Evolutionary conservation across 2,797 vertebrate species (phyloP).

Genomic region (Lateolabrax maculatus): DNA sequence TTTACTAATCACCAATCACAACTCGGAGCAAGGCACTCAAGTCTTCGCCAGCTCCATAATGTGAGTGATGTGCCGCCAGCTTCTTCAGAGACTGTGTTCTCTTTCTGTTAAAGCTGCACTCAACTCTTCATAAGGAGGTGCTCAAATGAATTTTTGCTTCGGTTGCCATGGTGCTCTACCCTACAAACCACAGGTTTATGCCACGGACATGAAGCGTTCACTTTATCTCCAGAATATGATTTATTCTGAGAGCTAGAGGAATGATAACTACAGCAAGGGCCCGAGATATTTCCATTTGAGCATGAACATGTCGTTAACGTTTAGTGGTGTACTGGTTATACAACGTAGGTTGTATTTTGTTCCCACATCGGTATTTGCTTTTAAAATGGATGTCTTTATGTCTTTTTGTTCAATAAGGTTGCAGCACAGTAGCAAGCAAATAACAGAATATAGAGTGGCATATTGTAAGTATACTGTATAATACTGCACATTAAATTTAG

Average conservation of each 20-base stretch:
- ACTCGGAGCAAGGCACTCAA: conserved; percentile 64
- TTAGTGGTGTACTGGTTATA: background rate
- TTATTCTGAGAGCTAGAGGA: conserved; percentile 26
- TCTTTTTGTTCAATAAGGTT: background rate
- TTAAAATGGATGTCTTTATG: background rate
- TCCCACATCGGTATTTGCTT: background rate
- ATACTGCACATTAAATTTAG: background rate
- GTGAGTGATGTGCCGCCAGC: conserved; percentile 72
- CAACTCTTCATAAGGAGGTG: conserved; percentile 59
- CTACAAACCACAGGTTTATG: conserved; percentile 42
- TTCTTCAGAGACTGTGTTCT: conserved; percentile 50
- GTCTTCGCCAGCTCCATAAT: conserved; percentile 63
- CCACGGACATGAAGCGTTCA: conserved; percentile 28
- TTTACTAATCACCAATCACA: conserved; percentile 81
- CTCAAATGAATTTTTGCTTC: conserved; percentile 41
- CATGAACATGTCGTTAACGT: background rate
- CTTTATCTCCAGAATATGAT: conserved; percentile 40
- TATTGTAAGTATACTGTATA: background rate
- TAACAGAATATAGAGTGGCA: background rate
- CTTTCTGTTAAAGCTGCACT: conserved; percentile 66
- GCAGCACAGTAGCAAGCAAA: background rate
- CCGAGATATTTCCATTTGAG: conserved; percentile 21
- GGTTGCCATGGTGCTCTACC: conserved; percentile 67
- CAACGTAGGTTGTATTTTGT: background rate
- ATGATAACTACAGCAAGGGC: background rate